Conservation (phyloP, 2,113 vertebrate species). For the Leptocoma aspasia region DNA sequence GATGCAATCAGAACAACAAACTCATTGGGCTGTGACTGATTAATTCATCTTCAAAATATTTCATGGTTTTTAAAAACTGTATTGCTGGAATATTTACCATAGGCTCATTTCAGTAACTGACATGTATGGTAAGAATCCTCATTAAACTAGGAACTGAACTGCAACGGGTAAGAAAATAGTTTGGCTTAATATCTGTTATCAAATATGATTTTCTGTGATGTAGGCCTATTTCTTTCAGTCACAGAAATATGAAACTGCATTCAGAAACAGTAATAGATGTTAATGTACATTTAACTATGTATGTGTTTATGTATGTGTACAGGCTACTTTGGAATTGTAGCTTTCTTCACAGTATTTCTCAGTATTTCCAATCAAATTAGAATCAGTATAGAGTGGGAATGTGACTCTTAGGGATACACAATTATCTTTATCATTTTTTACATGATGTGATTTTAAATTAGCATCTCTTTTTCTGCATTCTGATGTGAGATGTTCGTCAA, state of each 20-base stretch:
- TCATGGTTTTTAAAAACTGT: neutral
- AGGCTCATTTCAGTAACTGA: neutral
- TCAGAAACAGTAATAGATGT: neutral
- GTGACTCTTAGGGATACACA: neutral
- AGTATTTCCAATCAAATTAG: neutral
- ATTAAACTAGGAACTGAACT: neutral
- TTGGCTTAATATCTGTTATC: neutral
- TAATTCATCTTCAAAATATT: neutral
- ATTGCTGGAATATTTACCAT: neutral
- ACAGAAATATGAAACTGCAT: neutral
- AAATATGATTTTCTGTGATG: neutral
- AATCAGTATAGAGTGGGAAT: neutral
- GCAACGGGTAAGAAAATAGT: neutral
- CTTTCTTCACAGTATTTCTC: neutral
- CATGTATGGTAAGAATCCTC: neutral
- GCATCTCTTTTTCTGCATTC: neutral
- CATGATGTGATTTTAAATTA: neutral
- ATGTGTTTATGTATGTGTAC: neutral
- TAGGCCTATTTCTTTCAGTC: neutral
- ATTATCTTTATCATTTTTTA: neutral
- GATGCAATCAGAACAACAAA: neutral
- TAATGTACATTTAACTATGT: neutral
- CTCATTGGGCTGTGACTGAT: neutral
- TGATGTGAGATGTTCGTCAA: neutral
- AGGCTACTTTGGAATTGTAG: neutral